Conservation (phyloP, 2,888 invertebrate genomes). For the Osmoderma eremita region DNA sequence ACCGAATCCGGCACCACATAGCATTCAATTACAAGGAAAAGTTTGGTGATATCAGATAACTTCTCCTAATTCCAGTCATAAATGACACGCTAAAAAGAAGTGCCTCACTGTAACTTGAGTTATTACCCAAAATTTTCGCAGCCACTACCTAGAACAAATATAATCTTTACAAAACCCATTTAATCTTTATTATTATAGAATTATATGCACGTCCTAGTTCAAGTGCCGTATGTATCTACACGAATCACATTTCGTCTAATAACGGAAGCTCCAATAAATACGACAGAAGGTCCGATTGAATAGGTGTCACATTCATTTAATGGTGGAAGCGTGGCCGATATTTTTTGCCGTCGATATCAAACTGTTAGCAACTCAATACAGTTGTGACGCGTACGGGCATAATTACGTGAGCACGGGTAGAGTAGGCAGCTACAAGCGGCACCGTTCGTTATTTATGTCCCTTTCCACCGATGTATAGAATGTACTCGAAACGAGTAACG, state of each 20-base stretch:
- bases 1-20: slow-evolving; percentile 53
- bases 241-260: too few relatives aligned
- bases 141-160: too few relatives aligned
- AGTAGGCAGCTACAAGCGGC: slow-evolving; percentile 23
- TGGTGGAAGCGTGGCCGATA: not conserved
- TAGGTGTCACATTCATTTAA: too few relatives aligned
- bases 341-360: slow-evolving; percentile 42
- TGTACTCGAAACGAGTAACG: slow-evolving; percentile 48
- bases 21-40: slow-evolving; percentile 55
- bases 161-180: too few relatives aligned
- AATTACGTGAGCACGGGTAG: slow-evolving; percentile 13
- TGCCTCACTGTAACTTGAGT: too few relatives aligned
- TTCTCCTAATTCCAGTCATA: slow-evolving; percentile 1
- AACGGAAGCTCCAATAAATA: too few relatives aligned
- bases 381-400: slow-evolving; percentile 26
- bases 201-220: too few relatives aligned
- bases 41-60: slow-evolving; percentile 42
- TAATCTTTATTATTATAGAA: too few relatives aligned
- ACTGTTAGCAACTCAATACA: slow-evolving; percentile 51
- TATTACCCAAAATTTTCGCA: too few relatives aligned
- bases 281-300: too few relatives aligned
- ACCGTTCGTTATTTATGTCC: slow-evolving; percentile 47
- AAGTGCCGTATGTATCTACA: too few relatives aligned
- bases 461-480: slow-evolving; percentile 37
- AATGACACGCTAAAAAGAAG: not conserved